phyloP scores from a whole-genome alignment of 2,797 vertebrate species.

The Propithecus deckenii region DNA sequence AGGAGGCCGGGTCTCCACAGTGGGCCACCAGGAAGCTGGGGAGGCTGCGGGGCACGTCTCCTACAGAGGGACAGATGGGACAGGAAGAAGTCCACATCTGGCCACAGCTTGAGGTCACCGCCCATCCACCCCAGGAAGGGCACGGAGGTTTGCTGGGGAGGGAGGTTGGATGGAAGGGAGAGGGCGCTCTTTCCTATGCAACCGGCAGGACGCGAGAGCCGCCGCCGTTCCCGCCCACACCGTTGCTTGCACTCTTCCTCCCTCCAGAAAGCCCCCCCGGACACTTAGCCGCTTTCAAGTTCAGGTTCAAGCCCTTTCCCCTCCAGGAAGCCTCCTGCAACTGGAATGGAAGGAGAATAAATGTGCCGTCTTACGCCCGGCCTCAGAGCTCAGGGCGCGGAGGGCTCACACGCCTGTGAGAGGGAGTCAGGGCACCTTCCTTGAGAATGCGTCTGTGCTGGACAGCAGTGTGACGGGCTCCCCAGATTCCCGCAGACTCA shows the following conservation, averaged over 20 bases:
- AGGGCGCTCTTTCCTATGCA: too few species aligned
- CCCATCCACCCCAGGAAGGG: background rate
- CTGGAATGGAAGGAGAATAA: background rate
- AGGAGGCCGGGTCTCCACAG: constrained; percentile 80
- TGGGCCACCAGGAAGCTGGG: constrained; percentile 82
- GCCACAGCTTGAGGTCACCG: background rate
- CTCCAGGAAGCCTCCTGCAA: background rate
- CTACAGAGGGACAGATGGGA: constrained; percentile 66
- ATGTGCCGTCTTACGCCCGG: background rate
- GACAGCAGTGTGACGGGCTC: background rate
- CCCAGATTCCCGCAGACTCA: background rate
- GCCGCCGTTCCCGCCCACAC: background rate
- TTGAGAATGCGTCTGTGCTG: background rate
- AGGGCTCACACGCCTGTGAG: background rate
- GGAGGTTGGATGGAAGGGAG: background rate
- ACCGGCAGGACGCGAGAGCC: background rate
- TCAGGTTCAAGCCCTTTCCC: background rate
- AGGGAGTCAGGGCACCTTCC: background rate
- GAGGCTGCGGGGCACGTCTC: constrained; percentile 82
- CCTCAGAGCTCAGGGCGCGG: background rate
- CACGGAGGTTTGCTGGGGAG: background rate
- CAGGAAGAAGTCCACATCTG: background rate
- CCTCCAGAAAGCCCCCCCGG: background rate
- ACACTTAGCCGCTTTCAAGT: background rate
- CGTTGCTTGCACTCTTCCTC: too few species aligned